phyloP scores from a whole-genome alignment of 2,797 vertebrate species.

The Okamejei kenojei region DNA sequence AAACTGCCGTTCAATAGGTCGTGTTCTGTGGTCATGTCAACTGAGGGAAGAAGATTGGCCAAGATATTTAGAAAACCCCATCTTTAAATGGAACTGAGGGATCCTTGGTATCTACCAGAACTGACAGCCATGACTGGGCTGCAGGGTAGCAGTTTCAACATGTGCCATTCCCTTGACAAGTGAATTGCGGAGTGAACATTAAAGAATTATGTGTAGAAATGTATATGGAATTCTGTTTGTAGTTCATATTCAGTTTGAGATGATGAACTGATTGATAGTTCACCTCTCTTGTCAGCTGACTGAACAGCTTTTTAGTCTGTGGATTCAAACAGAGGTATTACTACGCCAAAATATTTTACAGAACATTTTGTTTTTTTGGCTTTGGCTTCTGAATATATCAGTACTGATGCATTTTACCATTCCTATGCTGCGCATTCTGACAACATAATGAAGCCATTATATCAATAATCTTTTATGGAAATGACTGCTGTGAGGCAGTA shows the following conservation, averaged over 20 bases:
- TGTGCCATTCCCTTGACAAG: neutral
- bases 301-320: neutral
- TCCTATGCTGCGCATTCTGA: neutral
- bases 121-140: neutral
- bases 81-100: neutral
- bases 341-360: neutral
- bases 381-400: neutral
- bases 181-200: neutral
- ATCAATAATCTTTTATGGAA: constrained; percentile 3
- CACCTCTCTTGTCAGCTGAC: neutral
- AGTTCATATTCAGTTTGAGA: neutral
- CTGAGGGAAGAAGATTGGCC: neutral
- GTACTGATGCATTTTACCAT: neutral
- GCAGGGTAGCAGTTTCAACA: neutral
- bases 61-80: neutral
- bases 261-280: neutral
- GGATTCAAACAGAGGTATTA: neutral
- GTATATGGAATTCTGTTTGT: neutral
- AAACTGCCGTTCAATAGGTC: neutral
- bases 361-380: neutral
- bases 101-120: neutral
- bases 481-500: neutral
- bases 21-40: no score
- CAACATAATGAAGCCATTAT: neutral
- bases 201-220: no score